A percentile compares a stretch with the other conserved stretches of the same genome.
phyloP scores from a whole-genome alignment of 2,888 invertebrate species.

The Melangyna quadrimaculata region DNA sequence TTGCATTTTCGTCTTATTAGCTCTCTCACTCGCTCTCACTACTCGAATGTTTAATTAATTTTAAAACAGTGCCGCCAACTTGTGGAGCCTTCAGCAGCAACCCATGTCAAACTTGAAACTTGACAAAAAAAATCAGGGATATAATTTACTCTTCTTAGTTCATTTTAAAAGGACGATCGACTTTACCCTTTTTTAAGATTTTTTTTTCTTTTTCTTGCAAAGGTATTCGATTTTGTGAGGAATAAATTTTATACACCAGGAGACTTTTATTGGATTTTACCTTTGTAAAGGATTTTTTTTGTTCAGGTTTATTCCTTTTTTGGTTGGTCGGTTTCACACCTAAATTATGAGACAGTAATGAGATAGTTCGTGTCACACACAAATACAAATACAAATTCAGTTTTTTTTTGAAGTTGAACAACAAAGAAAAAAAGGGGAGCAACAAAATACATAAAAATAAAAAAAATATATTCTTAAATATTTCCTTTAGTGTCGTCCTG shows the following conservation, averaged over 20 bases:
- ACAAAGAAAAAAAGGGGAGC: slow-evolving; percentile 19
- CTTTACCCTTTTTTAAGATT: slow-evolving; percentile 30
- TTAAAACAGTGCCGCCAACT: slow-evolving; percentile 55
- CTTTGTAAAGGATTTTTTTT: slow-evolving; percentile 47
- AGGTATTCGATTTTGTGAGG: slow-evolving; percentile 32
- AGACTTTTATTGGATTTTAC: slow-evolving; percentile 69
- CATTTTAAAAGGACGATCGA: slow-evolving; percentile 22
- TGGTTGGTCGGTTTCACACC: slow-evolving; percentile 57
- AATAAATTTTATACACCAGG: slow-evolving; percentile 59
- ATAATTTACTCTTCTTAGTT: slow-evolving; percentile 29
- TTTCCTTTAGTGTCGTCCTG: slow-evolving; percentile 46
- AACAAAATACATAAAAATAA: slow-evolving; percentile 47
- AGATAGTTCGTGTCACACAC: slow-evolving; percentile 63
- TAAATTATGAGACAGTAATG: slow-evolving; percentile 71
- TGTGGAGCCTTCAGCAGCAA: slow-evolving; percentile 17
- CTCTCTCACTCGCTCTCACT: neutral
- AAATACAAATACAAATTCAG: slow-evolving; percentile 5
- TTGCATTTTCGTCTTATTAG: neutral
- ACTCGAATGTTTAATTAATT: slow-evolving; percentile 62
- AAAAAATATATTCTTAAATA: slow-evolving; percentile 56
- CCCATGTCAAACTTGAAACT: slow-evolving; percentile 42
- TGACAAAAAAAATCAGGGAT: slow-evolving; percentile 10
- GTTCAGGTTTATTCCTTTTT: slow-evolving; percentile 8
- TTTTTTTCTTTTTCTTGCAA: slow-evolving; percentile 4
- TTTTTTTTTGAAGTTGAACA: neutral